Evolutionary conservation across 2,797 vertebrate genomes (phyloP), one percentile per base, ranked within the genome.

Genomic region (Phoebastria nigripes): DNA sequence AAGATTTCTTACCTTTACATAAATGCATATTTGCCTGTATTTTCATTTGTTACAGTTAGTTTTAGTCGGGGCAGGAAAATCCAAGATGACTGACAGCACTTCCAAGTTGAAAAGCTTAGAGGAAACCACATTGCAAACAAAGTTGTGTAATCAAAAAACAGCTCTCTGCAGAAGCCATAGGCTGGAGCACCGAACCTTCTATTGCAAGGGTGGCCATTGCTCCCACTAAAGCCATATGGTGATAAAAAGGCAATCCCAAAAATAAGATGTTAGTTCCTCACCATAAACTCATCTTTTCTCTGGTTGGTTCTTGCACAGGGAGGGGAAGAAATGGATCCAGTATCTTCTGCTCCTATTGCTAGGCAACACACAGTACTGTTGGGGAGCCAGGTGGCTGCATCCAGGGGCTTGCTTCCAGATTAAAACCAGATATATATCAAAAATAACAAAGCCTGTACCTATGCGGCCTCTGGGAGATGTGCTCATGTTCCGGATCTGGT

Each of bases 361-460:
- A 92, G 39, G 76, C 92, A 96, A 77, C 76, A 33, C 0, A 0
- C 44, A 80, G 63, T 56, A 72, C 33, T 73, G 51, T 29, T 69
- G 47, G 63, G 35, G 77, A 94, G 80, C 82, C 94, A 93, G 83
- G 66, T 79, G 90, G 24, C 77, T 94, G 51, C 66, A 94, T 80
- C 62, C 92, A 87, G 56, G 66, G 74, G 33, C 91, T 94, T 71
- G 21, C 49, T 78, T 94, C 89, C 66, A 91, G 91, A 96, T 93
- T 93, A 92, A 96, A 96, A 92, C 67, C 96, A 96, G 84, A 91
- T 69, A 85, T 16, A n/a, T 66, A 82, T 92, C 37, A 91, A 87
- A 95, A 94, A 87, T 61, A 94, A 88, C 69, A 85, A n/a, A 82
- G 62, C 33, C 49, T 74, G 58, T 89, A 96, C 94, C 91, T 96